Base-by-base conservation (phyloP, 2,888 invertebrate species). In the Nemotelus nigrinus region DNA sequence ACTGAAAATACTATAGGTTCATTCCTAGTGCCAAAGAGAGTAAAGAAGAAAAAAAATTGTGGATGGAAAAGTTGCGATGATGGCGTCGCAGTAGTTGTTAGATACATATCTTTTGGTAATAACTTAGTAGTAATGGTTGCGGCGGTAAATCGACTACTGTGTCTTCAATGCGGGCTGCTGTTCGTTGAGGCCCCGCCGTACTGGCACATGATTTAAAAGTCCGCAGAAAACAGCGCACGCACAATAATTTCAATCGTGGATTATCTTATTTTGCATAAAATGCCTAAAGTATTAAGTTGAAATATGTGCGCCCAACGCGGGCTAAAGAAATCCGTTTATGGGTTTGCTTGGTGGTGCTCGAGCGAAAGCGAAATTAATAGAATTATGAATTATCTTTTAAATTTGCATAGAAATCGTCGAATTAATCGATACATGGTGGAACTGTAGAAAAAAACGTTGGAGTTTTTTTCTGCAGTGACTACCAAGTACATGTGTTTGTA, bases 311-410 rank as follows among this genome's bases (percentile, higher is more conserved):
- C 53, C 53, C 53, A 53, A 10, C 53, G 10, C 41, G 4, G 25
- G 25, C 25, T 25, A 25, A 25, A 25, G 8, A 6, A 58, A 8
- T 58, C 58, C 58, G 8, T 25, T 4, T 25, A 58, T 58, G 2
- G 8, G n/a, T 39, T 3, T 43, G 39, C 43, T 41, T 43, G 6
- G 43, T 41, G 25, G 41, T 63, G 25, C 25, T 25, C 25, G 4
- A 39, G 68, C 68, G 68, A 68, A 68, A 68, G 68, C 50, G 68
- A 68, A 68, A 68, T 68, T 68, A 68, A 68, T 68, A 68, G 50
- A 68, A 68, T 68, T 68, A 68, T 68, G 68, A 68, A 48, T 25
- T 67, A 67, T 5, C 67, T 1, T 50, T 68, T 10, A 41, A 50
- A 68, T 68, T 68, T 50, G 68, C 68, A 68, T 68, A 68, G 68